A percentile compares a stretch with the other conserved stretches of the same genome.
These are phyloP conservation scores for Cathartes aura DNA, from an alignment of 2,113 vertebrate species.

Conservation along the genomic window DNA sequence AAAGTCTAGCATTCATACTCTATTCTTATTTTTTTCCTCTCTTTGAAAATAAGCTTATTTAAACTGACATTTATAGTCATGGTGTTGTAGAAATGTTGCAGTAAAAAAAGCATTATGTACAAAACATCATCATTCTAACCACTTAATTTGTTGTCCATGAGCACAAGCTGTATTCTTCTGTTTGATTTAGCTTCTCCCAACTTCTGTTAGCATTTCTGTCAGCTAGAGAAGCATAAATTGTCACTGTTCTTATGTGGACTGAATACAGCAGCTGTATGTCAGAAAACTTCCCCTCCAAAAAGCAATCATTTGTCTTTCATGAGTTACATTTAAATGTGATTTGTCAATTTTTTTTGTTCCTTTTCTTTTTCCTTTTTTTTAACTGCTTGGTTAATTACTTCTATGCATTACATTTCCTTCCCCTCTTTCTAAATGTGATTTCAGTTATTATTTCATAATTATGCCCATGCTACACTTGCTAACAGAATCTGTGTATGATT, in stretches of 20 bases:
- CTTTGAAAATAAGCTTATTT: not conserved
- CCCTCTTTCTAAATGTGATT: not conserved
- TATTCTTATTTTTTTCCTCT: not conserved
- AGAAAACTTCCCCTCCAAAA: constrained; percentile 8
- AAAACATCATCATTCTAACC: not conserved
- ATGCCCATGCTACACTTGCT: not conserved
- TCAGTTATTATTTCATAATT: not conserved
- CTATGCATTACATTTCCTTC: not conserved
- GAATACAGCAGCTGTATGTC: constrained; percentile 2
- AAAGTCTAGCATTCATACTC: not conserved
- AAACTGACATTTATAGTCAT: not conserved
- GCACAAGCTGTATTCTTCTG: not conserved
- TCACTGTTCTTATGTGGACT: not conserved
- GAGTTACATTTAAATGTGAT: constrained; percentile 15
- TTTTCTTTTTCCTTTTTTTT: not conserved
- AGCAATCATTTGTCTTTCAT: not conserved
- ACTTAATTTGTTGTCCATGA: not conserved
- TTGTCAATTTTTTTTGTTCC: not conserved
- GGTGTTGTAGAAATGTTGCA: not conserved
- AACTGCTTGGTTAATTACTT: not conserved
- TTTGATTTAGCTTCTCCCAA: not conserved
- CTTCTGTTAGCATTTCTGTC: not conserved
- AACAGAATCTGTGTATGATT: not conserved
- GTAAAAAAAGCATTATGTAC: not conserved
- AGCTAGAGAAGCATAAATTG: not conserved